Evolutionary conservation across 2,113 vertebrate genomes (phyloP).

Genomic region (Rhinichthys klamathensis): DNA sequence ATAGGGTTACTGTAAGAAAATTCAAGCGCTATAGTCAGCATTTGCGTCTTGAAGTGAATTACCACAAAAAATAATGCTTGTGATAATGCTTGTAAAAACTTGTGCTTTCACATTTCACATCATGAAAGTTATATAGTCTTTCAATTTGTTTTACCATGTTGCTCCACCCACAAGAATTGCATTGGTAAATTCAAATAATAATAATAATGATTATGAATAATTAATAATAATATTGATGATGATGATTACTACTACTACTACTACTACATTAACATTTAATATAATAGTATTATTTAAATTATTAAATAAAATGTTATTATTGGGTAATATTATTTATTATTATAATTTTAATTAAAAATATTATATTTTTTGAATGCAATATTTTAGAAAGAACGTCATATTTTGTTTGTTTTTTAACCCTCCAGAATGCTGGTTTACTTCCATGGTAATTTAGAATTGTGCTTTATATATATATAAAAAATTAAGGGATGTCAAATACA

Average conservation of each 20-base stretch:
- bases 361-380: background rate
- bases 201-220: background rate
- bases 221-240: background rate
- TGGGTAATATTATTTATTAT: background rate
- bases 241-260: background rate
- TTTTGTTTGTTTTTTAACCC: background rate
- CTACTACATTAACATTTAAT: background rate
- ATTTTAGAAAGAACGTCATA: background rate
- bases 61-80: background rate
- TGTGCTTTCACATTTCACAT: background rate
- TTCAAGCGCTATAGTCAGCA: background rate
- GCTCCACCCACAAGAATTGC: background rate
- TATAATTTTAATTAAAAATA: background rate
- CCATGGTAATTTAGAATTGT: background rate
- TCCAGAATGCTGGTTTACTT: background rate
- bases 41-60: background rate
- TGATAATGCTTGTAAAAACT: no score
- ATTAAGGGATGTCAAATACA: no score
- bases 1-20: background rate
- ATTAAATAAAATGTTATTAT: background rate
- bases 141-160: background rate
- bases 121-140: background rate
- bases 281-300: background rate
- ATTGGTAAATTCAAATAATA: background rate
- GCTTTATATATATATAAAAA: no score